A percentile compares a stretch with the other conserved stretches of the same genome.
Conservation (phyloP, 2,113 vertebrate genomes). For the Haliaeetus leucogaster region DNA sequence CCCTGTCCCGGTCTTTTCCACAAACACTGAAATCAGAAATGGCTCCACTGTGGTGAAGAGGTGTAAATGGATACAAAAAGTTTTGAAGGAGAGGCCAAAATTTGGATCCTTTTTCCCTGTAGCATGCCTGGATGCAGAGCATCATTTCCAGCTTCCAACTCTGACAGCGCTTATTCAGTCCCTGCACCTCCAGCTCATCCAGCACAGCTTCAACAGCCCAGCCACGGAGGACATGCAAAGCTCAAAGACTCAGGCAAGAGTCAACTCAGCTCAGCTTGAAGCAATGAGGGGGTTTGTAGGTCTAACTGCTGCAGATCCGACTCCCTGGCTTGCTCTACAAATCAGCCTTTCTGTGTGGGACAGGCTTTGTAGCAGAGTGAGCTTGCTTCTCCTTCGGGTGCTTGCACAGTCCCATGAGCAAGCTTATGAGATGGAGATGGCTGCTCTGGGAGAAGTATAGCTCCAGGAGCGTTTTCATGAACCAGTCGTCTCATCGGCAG, state of each 20-base stretch:
- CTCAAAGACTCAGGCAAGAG: neutral
- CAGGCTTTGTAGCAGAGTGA: neutral
- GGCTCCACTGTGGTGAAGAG: neutral
- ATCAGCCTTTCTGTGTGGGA: neutral
- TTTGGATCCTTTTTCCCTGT: neutral
- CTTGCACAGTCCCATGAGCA: neutral
- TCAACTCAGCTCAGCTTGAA: neutral
- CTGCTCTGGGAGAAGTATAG: neutral
- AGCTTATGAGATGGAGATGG: neutral
- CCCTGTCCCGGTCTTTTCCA: neutral
- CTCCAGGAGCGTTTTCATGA: neutral
- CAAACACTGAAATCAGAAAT: neutral
- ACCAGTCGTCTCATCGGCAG: neutral
- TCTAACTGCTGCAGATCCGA: fast-evolving
- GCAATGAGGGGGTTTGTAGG: neutral
- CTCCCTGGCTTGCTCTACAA: neutral
- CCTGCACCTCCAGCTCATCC: neutral
- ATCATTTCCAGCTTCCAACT: neutral
- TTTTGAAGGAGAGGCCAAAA: neutral
- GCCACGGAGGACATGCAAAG: neutral
- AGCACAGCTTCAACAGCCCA: neutral
- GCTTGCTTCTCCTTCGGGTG: neutral
- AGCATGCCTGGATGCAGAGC: neutral
- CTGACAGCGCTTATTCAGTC: neutral
- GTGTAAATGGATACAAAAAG: neutral